Evolutionary conservation across 1,140 invertebrate genomes (phyloP), one percentile per base, ranked within the genome.

Genomic region (Aporrectodea caliginosa): DNA sequence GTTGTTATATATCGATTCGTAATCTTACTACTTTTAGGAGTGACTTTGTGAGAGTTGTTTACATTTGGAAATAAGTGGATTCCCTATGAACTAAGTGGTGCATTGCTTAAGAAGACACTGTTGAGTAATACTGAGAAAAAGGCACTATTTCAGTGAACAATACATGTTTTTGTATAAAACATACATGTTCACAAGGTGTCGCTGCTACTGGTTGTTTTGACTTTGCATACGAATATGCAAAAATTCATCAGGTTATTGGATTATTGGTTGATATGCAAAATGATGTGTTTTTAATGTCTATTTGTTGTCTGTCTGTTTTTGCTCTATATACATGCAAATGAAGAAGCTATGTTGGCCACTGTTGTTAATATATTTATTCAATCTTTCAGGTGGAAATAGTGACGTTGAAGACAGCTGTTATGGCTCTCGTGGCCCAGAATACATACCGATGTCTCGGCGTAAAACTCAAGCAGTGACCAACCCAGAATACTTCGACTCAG

Each of bases 61-160:
- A 98, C 96, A 0, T 98, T 97, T 85, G 98, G 97, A 31, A 93
- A 93, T n/a, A n/a, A n/a, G n/a, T n/a, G n/a, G n/a, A n/a, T n/a
- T n/a, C n/a, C n/a, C n/a, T n/a, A n/a, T n/a, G n/a, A n/a, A n/a
- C n/a, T n/a, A n/a, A n/a, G n/a, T n/a, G n/a, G n/a, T n/a, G n/a
- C n/a, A n/a, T n/a, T n/a, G n/a, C n/a, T n/a, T n/a, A n/a, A n/a
- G n/a, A n/a, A n/a, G n/a, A n/a, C n/a, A n/a, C n/a, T n/a, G n/a
- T n/a, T n/a, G n/a, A n/a, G n/a, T n/a, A n/a, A n/a, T n/a, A n/a
- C n/a, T n/a, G n/a, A n/a, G n/a, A n/a, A n/a, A n/a, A n/a, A n/a
- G n/a, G n/a, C n/a, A n/a, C n/a, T n/a, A n/a, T n/a, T n/a, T n/a
- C n/a, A n/a, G n/a, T n/a, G n/a, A n/a, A n/a, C n/a, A n/a, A n/a